Conservation (phyloP, 1,140 invertebrate genomes). For the Temnothorax nylanderi region DNA sequence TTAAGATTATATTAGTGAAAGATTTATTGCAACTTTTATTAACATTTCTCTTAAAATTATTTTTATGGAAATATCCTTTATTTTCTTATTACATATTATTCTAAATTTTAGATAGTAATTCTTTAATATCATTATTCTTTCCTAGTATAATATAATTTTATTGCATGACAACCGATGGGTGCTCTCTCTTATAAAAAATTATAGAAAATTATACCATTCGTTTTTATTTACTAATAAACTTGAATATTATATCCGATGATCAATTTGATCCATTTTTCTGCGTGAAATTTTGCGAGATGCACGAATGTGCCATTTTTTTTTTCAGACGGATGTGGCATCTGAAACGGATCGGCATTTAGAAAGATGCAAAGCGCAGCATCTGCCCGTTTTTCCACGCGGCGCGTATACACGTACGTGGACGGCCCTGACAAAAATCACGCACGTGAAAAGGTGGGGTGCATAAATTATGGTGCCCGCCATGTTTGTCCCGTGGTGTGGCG, state of each 20-base stretch:
- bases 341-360: constrained; percentile 61
- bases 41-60: not conserved
- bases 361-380: constrained; percentile 69
- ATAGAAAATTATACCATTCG: not conserved
- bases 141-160: not conserved
- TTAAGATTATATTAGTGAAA: not conserved
- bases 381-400: constrained; percentile 66
- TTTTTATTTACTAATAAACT: not conserved
- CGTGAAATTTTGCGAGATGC: not conserved
- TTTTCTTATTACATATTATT: not conserved
- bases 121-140: not conserved
- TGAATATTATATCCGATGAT: not conserved
- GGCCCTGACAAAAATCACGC: constrained; percentile 73
- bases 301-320: not conserved
- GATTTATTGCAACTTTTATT: not conserved
- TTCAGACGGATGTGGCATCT: constrained; percentile 30
- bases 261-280: not conserved
- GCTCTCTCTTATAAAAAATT: not conserved
- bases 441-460: constrained; percentile 72
- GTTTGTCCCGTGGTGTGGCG: constrained; percentile 73
- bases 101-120: not conserved
- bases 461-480: constrained; percentile 76
- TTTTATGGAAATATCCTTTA: not conserved
- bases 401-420: constrained; percentile 30
- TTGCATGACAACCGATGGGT: not conserved